Evolutionary conservation across 2,113 vertebrate species (phyloP).

Genomic region (Gopherus flavomarginatus): DNA sequence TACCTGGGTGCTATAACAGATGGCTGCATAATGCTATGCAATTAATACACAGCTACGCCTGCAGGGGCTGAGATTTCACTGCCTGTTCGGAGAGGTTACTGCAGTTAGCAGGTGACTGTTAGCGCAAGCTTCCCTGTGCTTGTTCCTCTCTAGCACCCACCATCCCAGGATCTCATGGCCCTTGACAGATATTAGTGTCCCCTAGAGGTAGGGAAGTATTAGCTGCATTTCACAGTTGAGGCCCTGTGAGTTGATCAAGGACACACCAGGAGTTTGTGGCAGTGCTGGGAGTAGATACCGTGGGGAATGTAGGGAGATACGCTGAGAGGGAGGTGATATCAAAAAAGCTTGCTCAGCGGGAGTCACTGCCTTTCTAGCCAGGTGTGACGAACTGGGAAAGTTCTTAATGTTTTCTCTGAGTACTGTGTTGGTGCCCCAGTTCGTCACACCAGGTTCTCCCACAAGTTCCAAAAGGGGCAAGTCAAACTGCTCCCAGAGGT

Average conservation of each 20-base stretch:
- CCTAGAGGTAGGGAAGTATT: not conserved
- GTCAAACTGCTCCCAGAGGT: not conserved
- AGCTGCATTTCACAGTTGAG: not conserved
- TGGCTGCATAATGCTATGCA: slow-evolving; percentile 31
- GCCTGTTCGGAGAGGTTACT: slow-evolving; percentile 27
- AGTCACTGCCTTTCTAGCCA: not conserved
- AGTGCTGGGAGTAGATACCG: too few relatives aligned
- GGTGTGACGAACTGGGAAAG: too few relatives aligned
- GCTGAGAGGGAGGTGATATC: not conserved
- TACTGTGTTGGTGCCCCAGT: too few relatives aligned
- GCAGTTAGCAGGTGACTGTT: not conserved
- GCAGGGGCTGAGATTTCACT: not conserved
- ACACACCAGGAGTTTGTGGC: not conserved
- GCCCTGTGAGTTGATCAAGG: accelerated
- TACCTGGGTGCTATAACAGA: slow-evolving; percentile 45
- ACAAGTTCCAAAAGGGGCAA: not conserved
- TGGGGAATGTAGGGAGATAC: too few relatives aligned
- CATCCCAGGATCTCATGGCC: not conserved
- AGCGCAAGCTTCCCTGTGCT: not conserved
- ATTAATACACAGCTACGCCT: slow-evolving; percentile 56
- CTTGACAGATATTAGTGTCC: not conserved
- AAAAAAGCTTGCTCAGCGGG: not conserved
- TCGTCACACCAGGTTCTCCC: not conserved
- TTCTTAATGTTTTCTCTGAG: too few relatives aligned
- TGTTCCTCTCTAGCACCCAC: not conserved